Evolutionary conservation across 2,113 vertebrate genomes (phyloP).

Genomic region (Ageneiosus marmoratus): DNA sequence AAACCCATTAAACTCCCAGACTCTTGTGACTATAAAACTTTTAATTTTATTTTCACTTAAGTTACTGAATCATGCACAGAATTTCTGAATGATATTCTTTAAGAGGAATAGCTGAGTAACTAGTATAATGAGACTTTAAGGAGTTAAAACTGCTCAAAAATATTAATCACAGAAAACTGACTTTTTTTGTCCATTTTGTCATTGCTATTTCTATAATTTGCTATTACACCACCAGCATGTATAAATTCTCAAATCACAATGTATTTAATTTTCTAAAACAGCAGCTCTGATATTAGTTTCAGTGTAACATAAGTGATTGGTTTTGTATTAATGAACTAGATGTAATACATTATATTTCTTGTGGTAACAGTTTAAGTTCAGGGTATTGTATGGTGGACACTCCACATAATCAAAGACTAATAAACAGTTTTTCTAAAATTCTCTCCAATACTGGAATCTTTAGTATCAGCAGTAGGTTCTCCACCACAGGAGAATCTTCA

Average conservation of each 20-base stretch:
- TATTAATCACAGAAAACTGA: neutral
- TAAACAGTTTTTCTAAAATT: neutral
- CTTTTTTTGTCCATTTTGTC: neutral
- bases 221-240: neutral
- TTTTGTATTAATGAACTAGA: neutral
- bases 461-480: neutral
- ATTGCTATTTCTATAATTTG: neutral
- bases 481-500: neutral
- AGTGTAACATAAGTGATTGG: neutral
- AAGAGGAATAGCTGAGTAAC: neutral
- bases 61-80: neutral
- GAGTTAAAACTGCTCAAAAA: neutral
- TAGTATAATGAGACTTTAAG: neutral
- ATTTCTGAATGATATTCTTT: neutral
- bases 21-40: neutral
- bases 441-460: neutral
- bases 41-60: neutral
- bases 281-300: neutral
- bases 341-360: neutral
- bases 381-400: too few relatives aligned
- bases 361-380: neutral
- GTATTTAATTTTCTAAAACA: neutral
- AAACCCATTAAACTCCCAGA: neutral
- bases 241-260: neutral
- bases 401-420: neutral